Evolutionary conservation across 2,113 vertebrate species (phyloP), one percentile per base, ranked within the genome.

Genomic region (Lamprotornis superbus): DNA sequence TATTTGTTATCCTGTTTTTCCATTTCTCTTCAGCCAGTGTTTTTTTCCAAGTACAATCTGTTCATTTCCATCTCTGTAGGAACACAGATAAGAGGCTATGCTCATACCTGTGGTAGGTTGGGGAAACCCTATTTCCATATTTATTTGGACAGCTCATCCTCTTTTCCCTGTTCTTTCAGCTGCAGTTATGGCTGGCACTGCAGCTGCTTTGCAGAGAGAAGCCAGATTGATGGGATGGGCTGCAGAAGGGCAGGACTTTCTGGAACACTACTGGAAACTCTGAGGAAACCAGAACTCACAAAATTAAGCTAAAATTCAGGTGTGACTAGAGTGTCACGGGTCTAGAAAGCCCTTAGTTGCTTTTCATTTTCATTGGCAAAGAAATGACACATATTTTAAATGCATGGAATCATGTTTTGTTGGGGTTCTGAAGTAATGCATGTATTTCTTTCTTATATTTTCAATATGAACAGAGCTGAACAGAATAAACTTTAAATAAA

Each of bases 51-150:
- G 12, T 20, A 8, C 5, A 67, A 2, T 40, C 6, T 65, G 8
- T 49, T 92, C 0, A 40, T 42, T 89, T 74, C 53, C 10, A 7
- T 44, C 35, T 65, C 23, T 57, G 9, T 10, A 68, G 12, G 15
- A 69, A 35, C 6, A 68, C 4, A 3, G 64, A 42, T 31, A 47
- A 70, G 8, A 16, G 15, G 3, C 15, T 93, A 5, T 37, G 12
- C 11, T 55, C 20, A 35, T 12, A 19, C 1, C 5, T 59, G 28
- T 55, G 27, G 18, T 17, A 49, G 31, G 4, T 0, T 65, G n/a
- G 16, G 28, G 7, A 53, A 90, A 60, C 1, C 4, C n/a, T 61
- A 11, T 46, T 92, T 83, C 37, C 24, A 1, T 19, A 24, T 65
- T 76, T 76, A 24, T 24, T 5, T 20, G 12, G 50, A 23, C 33